These are phyloP conservation scores for Centropyge bicolor DNA, from an alignment of 2,797 vertebrate genomes.

Conservation along the genomic window DNA sequence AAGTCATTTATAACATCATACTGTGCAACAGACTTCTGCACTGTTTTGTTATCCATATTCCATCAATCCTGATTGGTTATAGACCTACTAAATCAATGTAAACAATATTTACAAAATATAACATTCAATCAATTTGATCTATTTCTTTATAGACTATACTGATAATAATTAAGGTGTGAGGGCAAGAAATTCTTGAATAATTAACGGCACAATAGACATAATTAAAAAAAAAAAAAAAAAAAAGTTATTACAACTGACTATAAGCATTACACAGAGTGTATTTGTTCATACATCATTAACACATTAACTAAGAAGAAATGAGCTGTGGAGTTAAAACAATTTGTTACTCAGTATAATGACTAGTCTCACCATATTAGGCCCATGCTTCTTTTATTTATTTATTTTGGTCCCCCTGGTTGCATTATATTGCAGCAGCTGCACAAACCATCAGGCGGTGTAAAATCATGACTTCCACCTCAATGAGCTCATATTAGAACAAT, in stretches of 20 bases:
- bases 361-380: background rate
- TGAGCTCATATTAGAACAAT: background rate
- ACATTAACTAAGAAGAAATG: background rate
- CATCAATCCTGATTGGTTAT: too few relatives aligned
- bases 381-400: background rate
- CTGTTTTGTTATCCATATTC: background rate
- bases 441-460: background rate
- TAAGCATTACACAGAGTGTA: background rate
- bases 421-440: background rate
- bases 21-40: background rate
- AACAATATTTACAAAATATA: background rate
- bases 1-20: background rate
- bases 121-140: background rate
- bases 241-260: background rate
- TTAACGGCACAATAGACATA: background rate
- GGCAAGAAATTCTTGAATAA: background rate
- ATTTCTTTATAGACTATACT: background rate
- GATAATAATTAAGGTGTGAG: background rate
- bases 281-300: background rate
- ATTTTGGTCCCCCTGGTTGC: background rate
- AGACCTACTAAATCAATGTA: background rate
- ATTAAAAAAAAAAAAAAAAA: accelerated
- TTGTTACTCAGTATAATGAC: background rate
- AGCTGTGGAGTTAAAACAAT: background rate
- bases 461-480: background rate